Evolutionary conservation across 2,888 invertebrate genomes (phyloP).

Genomic region (Didymodactylos carnosus): DNA sequence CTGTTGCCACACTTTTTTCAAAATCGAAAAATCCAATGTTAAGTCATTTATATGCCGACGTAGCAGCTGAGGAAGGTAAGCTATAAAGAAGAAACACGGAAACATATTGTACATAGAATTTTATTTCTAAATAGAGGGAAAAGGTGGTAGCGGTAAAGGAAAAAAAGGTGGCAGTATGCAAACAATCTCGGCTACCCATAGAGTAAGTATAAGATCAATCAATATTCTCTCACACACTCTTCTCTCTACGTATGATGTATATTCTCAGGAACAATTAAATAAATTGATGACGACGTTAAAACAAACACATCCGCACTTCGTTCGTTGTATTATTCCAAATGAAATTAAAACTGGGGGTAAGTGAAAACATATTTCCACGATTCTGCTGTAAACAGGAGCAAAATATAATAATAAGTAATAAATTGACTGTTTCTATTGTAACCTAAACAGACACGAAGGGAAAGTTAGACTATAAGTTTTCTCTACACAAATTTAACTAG

Average conservation of each 20-base stretch:
- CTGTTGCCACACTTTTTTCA: constrained; percentile 42
- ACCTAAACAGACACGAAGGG: too few relatives aligned
- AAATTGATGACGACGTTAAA: constrained; percentile 88
- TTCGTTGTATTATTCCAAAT: constrained; percentile 99
- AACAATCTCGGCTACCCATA: constrained; percentile 95
- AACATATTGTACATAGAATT: too few relatives aligned
- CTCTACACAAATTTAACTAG: too few relatives aligned
- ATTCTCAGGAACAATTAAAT: constrained; percentile 44
- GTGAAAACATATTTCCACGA: too few relatives aligned
- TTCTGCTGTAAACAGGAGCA: too few relatives aligned
- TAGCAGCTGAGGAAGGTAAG: constrained; percentile 32
- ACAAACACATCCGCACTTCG: constrained; percentile 94
- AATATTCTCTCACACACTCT: neutral
- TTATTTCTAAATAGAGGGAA: constrained; percentile 36
- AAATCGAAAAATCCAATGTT: constrained; percentile 1
- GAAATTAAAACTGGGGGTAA: constrained; percentile 38
- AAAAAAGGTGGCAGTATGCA: constrained; percentile 91
- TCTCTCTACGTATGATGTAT: neutral
- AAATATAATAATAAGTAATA: too few relatives aligned
- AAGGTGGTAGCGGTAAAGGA: constrained; percentile 28
- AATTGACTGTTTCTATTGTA: too few relatives aligned
- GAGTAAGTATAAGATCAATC: constrained; percentile 42
- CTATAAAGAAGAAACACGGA: too few relatives aligned
- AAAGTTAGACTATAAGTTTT: too few relatives aligned
- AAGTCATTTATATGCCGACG: neutral